phyloP scores from a whole-genome alignment of 2,888 invertebrate species.

The Notodonta ziczac region DNA sequence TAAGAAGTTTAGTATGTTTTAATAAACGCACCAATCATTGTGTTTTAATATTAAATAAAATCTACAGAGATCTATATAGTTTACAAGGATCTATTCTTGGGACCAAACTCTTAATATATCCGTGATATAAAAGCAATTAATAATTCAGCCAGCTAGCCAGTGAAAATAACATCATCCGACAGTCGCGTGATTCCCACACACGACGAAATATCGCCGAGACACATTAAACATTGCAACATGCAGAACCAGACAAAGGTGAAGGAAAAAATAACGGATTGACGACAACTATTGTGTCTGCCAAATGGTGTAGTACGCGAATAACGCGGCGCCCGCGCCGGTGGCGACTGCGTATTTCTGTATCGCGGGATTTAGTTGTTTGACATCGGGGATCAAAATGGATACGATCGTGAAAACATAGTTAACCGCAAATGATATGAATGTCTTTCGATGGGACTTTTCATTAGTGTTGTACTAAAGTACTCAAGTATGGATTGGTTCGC shows the following conservation, averaged over 20 bases:
- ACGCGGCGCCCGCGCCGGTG: constrained; percentile 40
- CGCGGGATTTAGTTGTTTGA: constrained; percentile 42
- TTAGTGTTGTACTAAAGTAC: too few species aligned
- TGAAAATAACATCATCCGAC: constrained; percentile 11
- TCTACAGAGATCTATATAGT: too few species aligned
- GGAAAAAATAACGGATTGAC: constrained; percentile 23
- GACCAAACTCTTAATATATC: too few species aligned
- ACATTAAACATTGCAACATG: constrained; percentile 24
- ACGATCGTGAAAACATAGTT: constrained; percentile 19
- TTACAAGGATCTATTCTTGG: too few species aligned
- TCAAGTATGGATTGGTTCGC: too few species aligned
- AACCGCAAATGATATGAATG: not conserved
- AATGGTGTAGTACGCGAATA: constrained; percentile 43
- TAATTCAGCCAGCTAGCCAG: constrained; percentile 11
- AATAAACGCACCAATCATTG: too few species aligned
- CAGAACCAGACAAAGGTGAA: constrained; percentile 35
- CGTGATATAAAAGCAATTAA: too few species aligned
- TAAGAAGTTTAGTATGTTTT: too few species aligned
- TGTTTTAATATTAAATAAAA: too few species aligned
- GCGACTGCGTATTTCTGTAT: constrained; percentile 47
- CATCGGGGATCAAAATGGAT: constrained; percentile 43
- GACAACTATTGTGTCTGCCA: constrained; percentile 39
- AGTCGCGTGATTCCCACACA: constrained; percentile 17
- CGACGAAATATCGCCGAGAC: constrained; percentile 10
- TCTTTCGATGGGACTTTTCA: too few species aligned